A percentile compares a stretch with the other conserved stretches of the same genome.
Evolutionary conservation across 2,888 invertebrate genomes (phyloP).

Genomic region (Synanthedon vespiformis): DNA sequence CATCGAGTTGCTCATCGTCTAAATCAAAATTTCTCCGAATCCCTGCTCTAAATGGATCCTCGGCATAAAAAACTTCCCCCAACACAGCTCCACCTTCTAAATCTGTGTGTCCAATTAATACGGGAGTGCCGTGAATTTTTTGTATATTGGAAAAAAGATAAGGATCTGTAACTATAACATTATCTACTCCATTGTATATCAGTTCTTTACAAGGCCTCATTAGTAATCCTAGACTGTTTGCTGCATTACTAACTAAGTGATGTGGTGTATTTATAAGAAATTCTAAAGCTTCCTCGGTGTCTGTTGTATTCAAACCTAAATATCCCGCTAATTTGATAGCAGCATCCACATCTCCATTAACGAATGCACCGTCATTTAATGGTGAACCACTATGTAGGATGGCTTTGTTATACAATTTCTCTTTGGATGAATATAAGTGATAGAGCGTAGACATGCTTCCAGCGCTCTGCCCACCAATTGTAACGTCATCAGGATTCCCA

Average conservation of each 20-base stretch:
- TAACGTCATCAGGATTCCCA: slow-evolving; percentile 54
- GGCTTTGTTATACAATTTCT: slow-evolving; percentile 46
- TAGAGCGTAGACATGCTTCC: slow-evolving; percentile 46
- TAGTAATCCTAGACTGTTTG: slow-evolving; percentile 29
- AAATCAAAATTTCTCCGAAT: slow-evolving; percentile 40
- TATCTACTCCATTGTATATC: slow-evolving; percentile 47
- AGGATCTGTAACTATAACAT: slow-evolving; percentile 45
- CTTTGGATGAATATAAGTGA: slow-evolving; percentile 46
- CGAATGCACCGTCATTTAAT: slow-evolving; percentile 42
- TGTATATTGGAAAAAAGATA: slow-evolving; percentile 35
- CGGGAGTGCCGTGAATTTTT: slow-evolving; percentile 42
- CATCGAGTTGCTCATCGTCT: slow-evolving; percentile 24
- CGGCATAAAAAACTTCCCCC: slow-evolving; percentile 8
- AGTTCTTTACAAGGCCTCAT: slow-evolving; percentile 50
- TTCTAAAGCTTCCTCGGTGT: slow-evolving; percentile 38
- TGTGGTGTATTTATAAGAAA: slow-evolving; percentile 34
- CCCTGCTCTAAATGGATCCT: slow-evolving; percentile 34
- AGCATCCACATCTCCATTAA: slow-evolving; percentile 30
- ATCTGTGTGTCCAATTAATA: slow-evolving; percentile 45
- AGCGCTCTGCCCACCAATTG: slow-evolving; percentile 51
- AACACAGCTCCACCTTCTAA: background rate
- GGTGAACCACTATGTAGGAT: slow-evolving; percentile 56
- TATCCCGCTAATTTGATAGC: slow-evolving; percentile 41
- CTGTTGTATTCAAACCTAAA: slow-evolving; percentile 40
- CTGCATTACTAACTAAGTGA: slow-evolving; percentile 38